phyloP scores from a whole-genome alignment of 2,888 invertebrate genomes.

The Drosophila demipolita region DNA sequence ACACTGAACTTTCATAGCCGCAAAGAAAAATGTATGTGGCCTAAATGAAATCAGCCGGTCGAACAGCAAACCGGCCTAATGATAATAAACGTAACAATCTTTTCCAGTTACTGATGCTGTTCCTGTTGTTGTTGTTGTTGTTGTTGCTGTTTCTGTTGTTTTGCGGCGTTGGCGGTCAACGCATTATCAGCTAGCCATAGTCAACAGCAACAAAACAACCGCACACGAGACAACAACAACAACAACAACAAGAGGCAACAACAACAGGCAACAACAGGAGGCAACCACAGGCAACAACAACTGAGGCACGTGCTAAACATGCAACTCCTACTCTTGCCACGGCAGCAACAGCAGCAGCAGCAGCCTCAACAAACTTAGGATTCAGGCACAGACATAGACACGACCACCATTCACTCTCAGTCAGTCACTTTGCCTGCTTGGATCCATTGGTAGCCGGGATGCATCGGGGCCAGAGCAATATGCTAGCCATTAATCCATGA shows the following conservation, averaged over 20 bases:
- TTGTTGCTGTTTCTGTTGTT: conserved; percentile 44
- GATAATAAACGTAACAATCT: conserved; percentile 77
- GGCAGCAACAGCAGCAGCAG: conserved; percentile 33
- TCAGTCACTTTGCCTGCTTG: conserved; percentile 33
- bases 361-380: conserved; percentile 8
- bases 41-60: conserved; percentile 34
- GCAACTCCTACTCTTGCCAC: conserved; percentile 80
- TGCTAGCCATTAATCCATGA: conserved; percentile 80
- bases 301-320: conserved; percentile 80
- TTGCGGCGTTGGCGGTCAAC: conserved; percentile 80
- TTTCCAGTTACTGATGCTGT: conserved; percentile 24
- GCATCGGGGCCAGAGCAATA: conserved; percentile 66
- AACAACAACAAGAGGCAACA: conserved; percentile 6
- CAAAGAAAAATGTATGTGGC: conserved; percentile 34
- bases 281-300: conserved; percentile 34
- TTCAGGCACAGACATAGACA: conserved; percentile 39
- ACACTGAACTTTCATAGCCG: conserved; percentile 51
- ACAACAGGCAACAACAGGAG: conserved; percentile 13
- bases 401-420: conserved; percentile 76
- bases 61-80: conserved; percentile 55
- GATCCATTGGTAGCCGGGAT: conserved; percentile 15
- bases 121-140: conserved; percentile 25
- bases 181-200: conserved; percentile 66
- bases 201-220: conserved; percentile 52
- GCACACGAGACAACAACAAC: conserved; percentile 58